phyloP scores from a whole-genome alignment of 2,888 invertebrate genomes.

The Nemapogon koenigi region DNA sequence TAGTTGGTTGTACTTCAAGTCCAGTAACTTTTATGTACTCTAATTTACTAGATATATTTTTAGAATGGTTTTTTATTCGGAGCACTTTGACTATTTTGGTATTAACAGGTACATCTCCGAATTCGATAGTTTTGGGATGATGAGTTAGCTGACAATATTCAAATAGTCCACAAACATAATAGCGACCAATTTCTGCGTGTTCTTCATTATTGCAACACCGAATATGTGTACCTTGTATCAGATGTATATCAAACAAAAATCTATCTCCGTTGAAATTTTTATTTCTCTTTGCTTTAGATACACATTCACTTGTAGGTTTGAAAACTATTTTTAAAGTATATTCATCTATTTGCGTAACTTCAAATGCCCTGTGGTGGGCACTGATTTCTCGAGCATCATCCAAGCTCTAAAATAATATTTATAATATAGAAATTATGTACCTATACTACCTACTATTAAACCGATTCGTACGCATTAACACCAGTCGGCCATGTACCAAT shows the following conservation, averaged over 20 bases:
- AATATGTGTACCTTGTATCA: conserved; percentile 38
- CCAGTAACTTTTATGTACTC: conserved; percentile 38
- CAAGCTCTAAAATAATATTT: conserved; percentile 34
- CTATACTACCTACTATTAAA: too few species aligned
- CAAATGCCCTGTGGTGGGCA: conserved; percentile 47
- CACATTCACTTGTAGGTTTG: conserved; percentile 42
- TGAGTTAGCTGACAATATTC: conserved; percentile 53
- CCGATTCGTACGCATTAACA: too few species aligned
- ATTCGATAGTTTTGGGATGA: conserved; percentile 45
- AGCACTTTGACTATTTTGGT: conserved; percentile 36
- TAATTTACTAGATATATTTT: conserved; percentile 36
- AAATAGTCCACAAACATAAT: conserved; percentile 64
- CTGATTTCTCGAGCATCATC: conserved; percentile 47
- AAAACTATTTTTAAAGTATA: conserved; percentile 35
- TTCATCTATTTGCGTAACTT: conserved; percentile 25
- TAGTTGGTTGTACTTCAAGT: conserved; percentile 41
- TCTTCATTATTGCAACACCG: conserved; percentile 41
- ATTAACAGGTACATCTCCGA: conserved; percentile 46
- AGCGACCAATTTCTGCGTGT: conserved; percentile 52
- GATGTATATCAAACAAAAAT: conserved; percentile 45
- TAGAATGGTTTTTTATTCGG: conserved; percentile 48
- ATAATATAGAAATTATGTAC: too few species aligned
- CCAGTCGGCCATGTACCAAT: too few species aligned
- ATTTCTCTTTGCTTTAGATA: conserved; percentile 33
- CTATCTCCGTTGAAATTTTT: conserved; percentile 31